Evolutionary conservation across 2,797 vertebrate species (phyloP), one percentile per base, ranked within the genome.

Genomic region (Chelon auratus): DNA sequence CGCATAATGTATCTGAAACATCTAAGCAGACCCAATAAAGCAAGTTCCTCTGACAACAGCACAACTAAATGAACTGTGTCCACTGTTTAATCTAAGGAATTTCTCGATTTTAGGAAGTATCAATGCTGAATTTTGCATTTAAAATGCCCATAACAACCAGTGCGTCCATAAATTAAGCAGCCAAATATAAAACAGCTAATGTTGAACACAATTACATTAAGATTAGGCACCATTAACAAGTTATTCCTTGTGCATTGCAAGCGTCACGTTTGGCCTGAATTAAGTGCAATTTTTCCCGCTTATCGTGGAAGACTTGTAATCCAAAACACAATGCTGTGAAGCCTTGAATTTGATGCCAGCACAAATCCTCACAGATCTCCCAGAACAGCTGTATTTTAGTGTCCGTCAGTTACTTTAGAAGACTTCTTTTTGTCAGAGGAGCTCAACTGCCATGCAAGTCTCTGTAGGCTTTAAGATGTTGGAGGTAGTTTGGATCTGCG

Each of bases 391-490:
- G 15, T 14, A 20, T 37, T 48, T 58, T 42, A 51, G 9, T 18
- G 10, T 62, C 53, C 17, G 43, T 62, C n/a, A 4, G 4, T n/a
- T 7, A 1, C 18, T 42, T 33, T 51, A n/a, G 26, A 6, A 47
- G 39, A 4, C 9, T 4, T 37, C 9, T 37, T 15, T 47, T 52
- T 43, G 14, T 36, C 69, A 48, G 74, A 20, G 48, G 9, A 13
- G 66, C 5, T 87, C 83, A 87, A 40, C 82, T 60, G 1, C 65
- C 80, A 1, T 8, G 60, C 47, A 94, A 53, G 60, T 95, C 94
- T 80, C 94, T 88, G 89, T 89, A 95, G 76, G 79, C 91, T 84
- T 94, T 95, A 0, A 95, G 89, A 63, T 95, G 94, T 15, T 95
- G 92, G 30, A 95, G 88, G 57, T 93, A 93, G 86, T 93, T 85